Base-by-base conservation (phyloP, 2,888 invertebrate species). In the Parnassius glacialis region DNA sequence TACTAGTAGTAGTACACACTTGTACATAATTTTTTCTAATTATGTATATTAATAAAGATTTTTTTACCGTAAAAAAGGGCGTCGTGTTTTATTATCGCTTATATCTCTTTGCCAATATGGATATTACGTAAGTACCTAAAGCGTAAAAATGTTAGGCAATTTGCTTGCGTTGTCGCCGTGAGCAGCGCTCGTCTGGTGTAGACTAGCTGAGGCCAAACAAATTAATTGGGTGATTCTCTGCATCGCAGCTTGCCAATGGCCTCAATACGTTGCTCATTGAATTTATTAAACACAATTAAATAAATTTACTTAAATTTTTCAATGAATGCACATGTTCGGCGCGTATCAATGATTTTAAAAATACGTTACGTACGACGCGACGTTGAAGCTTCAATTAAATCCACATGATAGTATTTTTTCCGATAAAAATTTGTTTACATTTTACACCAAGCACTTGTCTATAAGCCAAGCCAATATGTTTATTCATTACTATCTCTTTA, bases 221-320 rank as follows among this genome's bases (percentile, higher is more conserved):
- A 78, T 76, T 72, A 76, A 79, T 79, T 75, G 71, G 58, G 55
- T 57, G 64, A 63, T 65, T 64, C 64, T 58, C 59, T 64, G 12
- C 45, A n/a, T 45, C 45, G 7, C 45, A 62, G 64, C 51, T 55
- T 71, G 64, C 68, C 74, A 75, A 78, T 81, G 80, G 76, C 71
- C 73, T 74, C 73, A 80, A 83, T 77, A 73, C 53, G 50, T 53
- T 9, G 34, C 67, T 76, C 68, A 74, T 71, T 76, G 70, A 68
- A 68, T 57, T 68, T 67, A 70, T 74, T 68, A 73, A 74, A 74
- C 64, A 62, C 60, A 58, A 52, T 45, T 57, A 43, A 25, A 34
- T 34, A 34, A 7, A 34, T 3, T 3, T 45, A 45, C 3, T 45
- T n/a, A 45, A 45, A 45, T 45, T 9, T n/a, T n/a, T n/a, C n/a